phyloP scores from a whole-genome alignment of 2,113 vertebrate genomes.

The Syngnathoides biaculeatus region DNA sequence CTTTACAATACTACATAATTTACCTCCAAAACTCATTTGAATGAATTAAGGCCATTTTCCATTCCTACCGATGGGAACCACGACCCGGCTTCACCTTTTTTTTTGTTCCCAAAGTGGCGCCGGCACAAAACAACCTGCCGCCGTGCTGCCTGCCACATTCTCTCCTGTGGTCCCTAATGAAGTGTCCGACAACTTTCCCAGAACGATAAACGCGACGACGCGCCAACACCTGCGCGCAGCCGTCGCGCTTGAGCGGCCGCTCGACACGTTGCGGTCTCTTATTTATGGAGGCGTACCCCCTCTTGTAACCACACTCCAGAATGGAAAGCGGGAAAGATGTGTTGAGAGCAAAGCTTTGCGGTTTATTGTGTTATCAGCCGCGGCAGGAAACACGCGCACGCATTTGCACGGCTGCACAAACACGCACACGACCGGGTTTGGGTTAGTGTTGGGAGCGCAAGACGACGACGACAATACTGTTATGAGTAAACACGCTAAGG shows the following conservation, averaged over 20 bases:
- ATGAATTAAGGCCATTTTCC: too few species aligned
- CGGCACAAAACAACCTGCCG: too few species aligned
- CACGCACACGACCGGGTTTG: neutral
- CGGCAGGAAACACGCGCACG: slow-evolving; percentile 56
- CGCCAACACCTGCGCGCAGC: slow-evolving; percentile 21
- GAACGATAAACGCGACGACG: slow-evolving; percentile 1
- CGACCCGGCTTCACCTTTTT: too few species aligned
- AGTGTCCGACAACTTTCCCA: neutral
- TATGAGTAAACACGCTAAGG: slow-evolving; percentile 1
- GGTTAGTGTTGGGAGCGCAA: too few species aligned
- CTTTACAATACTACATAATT: too few species aligned
- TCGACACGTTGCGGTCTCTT: slow-evolving; percentile 45
- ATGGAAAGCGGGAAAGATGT: slow-evolving; percentile 42
- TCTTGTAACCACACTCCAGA: slow-evolving; percentile 4
- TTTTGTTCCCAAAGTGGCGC: too few species aligned
- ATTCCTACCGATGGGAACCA: too few species aligned
- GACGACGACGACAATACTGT: slow-evolving; percentile 9
- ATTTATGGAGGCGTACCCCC: slow-evolving; percentile 45
- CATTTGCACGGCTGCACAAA: slow-evolving; percentile 21
- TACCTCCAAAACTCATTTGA: too few species aligned
- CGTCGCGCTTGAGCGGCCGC: slow-evolving; percentile 40
- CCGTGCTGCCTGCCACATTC: too few species aligned
- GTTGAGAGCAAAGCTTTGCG: slow-evolving; percentile 49
- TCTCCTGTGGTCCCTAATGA: neutral
- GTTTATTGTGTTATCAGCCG: slow-evolving; percentile 64